Base-by-base conservation (phyloP, 2,797 vertebrate species). In the Oreochromis grahami region DNA sequence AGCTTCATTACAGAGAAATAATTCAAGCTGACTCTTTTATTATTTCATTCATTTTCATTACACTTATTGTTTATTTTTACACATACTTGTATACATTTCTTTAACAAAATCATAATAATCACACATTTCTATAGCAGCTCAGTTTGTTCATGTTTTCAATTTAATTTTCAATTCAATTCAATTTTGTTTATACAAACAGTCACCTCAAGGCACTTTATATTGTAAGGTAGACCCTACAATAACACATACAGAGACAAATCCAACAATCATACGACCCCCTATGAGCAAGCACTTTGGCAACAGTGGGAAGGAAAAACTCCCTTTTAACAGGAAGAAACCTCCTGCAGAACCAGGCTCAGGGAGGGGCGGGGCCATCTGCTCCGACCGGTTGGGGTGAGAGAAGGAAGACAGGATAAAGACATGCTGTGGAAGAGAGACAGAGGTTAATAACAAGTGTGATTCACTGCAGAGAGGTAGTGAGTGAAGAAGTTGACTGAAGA, bases 41-140 rank as follows among this genome's bases (percentile, higher is more conserved):
- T 36, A n/a, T 5, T 2, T 63, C 17, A 0, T 36, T 63, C 17
- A 13, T 63, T n/a, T 63, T 36, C 0, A 36, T 7, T n/a, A n/a
- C 0, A 65, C 19, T 63, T 43, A 5, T 43, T n/a, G 3, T 36
- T n/a, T 17, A 8, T 65, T 65, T 65, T 21, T 65, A 13, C 0
- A 0, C 19, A 38, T 21, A 14, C 7, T 38, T 65, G 11, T 36
- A 65, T 4, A 65, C 17, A 34, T 63, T 63, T 63, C 58, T 36
- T 63, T 13, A 63, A 63, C 32, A 63, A 36, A 63, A 32, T 34
- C 15, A 58, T 58, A n/a, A 36, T 32, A 34, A 60, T 63, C 58
- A n/a, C 58, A 38, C 58, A 36, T n/a, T 36, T 36, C 58, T n/a
- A 36, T 38, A 21, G 19, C 32, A 60, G 4, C 58, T 60, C 32